A percentile compares a stretch with the other conserved stretches of the same genome.
Evolutionary conservation across 2,888 invertebrate species (phyloP).

Genomic region (Tetragnatha montana): DNA sequence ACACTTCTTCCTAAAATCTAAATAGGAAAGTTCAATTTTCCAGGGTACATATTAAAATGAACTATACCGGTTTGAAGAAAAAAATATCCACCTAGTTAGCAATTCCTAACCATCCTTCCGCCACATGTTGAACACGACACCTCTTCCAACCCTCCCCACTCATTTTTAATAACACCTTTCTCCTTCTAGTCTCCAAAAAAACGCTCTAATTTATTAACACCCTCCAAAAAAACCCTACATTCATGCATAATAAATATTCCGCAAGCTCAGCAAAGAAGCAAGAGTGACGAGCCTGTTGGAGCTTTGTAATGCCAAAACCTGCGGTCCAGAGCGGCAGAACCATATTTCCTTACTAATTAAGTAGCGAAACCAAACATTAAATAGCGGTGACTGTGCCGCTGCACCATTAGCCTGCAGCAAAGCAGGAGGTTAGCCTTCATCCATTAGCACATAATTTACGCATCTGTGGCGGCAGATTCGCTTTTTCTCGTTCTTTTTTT

Average conservation of each 20-base stretch:
- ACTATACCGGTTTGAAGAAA: no score
- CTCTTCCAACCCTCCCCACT: background rate
- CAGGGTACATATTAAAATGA: no score
- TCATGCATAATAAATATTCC: background rate
- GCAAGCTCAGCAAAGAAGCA: background rate
- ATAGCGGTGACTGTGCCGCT: background rate
- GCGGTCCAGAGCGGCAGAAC: background rate
- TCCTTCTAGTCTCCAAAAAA: background rate
- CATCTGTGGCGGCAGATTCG: background rate
- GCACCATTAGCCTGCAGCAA: background rate
- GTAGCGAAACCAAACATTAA: background rate
- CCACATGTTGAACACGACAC: background rate
- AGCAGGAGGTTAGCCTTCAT: background rate
- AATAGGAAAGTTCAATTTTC: no score
- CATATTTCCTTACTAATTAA: background rate
- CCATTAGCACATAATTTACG: conserved; percentile 1
- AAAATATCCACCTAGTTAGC: no score
- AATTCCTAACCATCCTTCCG: no score
- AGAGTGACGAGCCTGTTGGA: background rate
- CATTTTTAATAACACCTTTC: background rate
- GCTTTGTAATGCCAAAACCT: background rate
- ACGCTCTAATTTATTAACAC: background rate
- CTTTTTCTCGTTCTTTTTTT: background rate
- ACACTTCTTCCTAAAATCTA: no score
- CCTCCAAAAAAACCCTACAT: background rate